Base-by-base conservation (phyloP, 2,113 vertebrate genomes). In the Coptodon rendalli region DNA sequence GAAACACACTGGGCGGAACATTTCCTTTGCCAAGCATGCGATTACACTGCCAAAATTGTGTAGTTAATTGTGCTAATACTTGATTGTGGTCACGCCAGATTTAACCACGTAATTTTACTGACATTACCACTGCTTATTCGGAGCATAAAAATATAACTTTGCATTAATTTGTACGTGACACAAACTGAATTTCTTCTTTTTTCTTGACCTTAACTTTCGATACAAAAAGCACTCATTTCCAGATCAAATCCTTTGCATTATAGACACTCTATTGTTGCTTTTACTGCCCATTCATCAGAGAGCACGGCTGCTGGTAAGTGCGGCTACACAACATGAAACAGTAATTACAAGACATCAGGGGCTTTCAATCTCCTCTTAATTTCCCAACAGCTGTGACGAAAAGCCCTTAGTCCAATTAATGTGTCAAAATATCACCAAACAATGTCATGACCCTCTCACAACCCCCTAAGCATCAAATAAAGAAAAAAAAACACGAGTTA, bases 301-400 rank as follows among this genome's bases (percentile, higher is more conserved):
- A 80, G 50, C 78, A 48, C 85, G 89, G 89, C 91, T 90, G 94
- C 89, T 91, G 87, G 83, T 94, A 95, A 96, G 94, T 94, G 89
- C 93, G 81, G 57, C 84, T 80, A 86, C 92, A 91, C 90, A 93
- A 95, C 89, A 93, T 96, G 92, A 94, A 95, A 94, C 91, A 92
- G 93, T 94, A 94, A 97, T 96, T 96, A 96, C 91, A 90, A 94
- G 95, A 92, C 94, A 96, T 96, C 94, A 94, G 92, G 93, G 95
- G 91, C 93, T 92, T 93, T 96, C 96, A 96, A 96, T 96, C 93
- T 96, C 93, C 87, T 93, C 93, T 95, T 96, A 94, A 95, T 96
- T 94, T 95, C 92, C 90, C 90, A 91, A 88, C 92, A 94, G 94
- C 91, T 94, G 93, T 94, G 95, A 96, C 94, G 91, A 94, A 96